Base-by-base conservation (phyloP, 2,113 vertebrate genomes). In the Notiomystis cincta region DNA sequence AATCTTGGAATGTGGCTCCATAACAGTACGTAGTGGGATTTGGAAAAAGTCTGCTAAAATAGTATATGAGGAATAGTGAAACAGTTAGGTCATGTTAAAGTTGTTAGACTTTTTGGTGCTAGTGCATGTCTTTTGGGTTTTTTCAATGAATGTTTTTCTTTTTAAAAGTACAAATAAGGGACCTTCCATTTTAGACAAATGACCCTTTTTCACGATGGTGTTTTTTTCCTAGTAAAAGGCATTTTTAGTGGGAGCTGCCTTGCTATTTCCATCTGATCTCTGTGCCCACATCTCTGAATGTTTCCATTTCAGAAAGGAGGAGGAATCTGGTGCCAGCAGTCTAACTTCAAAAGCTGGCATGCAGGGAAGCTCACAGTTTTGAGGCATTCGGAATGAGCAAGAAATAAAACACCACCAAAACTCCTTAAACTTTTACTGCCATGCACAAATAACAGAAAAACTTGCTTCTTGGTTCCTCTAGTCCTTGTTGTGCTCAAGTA, bases 271-370 rank as follows among this genome's bases (percentile, higher is more conserved):
- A 11, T 88, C 33, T 65, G 38, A 79, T 84, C 33, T 77, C 67
- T 56, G 16, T 70, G 24, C 87, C 51, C 35, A n/a, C 70, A 40
- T 61, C 33, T 73, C 70, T 13, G 62, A 82, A 35, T 62, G 27
- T 96, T 96, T 95, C 85, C 56, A 13, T 72, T 80, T 47, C 30
- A 44, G 75, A 91, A 62, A 45, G 51, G 31, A 93, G 78, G 66
- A 56, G 6, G 6, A 38, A 0, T 3, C 13, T 1, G 1, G 19
- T 88, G 84, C 82, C 71, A 90, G 79, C 31, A 90, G 85, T 25
- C 4, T 3, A 15, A 66, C 25, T 91, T 90, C 58, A 54, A 35
- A 77, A 87, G 84, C 40, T 91, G 58, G 77, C 2, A 0, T 51
- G 37, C 45, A 61, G 64, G 16, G 10, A 58, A 47, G 24, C 38